Evolutionary conservation across 2,888 invertebrate species (phyloP), one percentile per base, ranked within the genome.

Genomic region (Crossocerus cetratus): DNA sequence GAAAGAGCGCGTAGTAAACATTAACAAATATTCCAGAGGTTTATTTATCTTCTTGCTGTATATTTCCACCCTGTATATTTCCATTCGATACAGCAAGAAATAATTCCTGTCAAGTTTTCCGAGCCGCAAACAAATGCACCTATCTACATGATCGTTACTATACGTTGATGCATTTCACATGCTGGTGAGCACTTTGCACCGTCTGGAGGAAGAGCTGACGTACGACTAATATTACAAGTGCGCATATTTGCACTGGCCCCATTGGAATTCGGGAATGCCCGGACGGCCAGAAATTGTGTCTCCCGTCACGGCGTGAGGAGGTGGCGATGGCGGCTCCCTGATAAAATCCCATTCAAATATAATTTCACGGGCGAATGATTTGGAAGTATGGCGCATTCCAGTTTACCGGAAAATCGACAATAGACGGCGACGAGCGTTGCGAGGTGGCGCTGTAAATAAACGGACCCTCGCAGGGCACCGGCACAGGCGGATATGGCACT

Each of bases 401-500:
- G 73, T 81, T 81, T 82, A 81, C 73, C 73, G 62, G 70, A 65
- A 68, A 73, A 76, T 63, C 65, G 61, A 32, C 75, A 70, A 58
- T 63, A 72, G 65, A 69, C 69, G 58, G n/a, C 11, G 16, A 70
- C 70, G 72, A 69, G 57, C 42, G 60, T 67, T 21, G 77, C 61
- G 72, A 72, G 70, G 71, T 75, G 58, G 80, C 55, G 69, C 73
- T 78, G 77, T 81, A 85, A 85, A 87, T 86, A 85, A 86, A 80
- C 78, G 84, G 78, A 72, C 77, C 11, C 32, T 57, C 69, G 80
- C 69, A 79, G 16, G 72, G 32, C 69, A 70, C 74, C 78, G 66
- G 79, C 67, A 74, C 79, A n/a, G n/a, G 76, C 78, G 81, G 82
- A 84, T 86, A 87, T 86, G 86, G 83, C 87, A 87, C 87, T 88